Conservation (phyloP, 2,113 vertebrate species). For the Halcyon malimbica region DNA sequence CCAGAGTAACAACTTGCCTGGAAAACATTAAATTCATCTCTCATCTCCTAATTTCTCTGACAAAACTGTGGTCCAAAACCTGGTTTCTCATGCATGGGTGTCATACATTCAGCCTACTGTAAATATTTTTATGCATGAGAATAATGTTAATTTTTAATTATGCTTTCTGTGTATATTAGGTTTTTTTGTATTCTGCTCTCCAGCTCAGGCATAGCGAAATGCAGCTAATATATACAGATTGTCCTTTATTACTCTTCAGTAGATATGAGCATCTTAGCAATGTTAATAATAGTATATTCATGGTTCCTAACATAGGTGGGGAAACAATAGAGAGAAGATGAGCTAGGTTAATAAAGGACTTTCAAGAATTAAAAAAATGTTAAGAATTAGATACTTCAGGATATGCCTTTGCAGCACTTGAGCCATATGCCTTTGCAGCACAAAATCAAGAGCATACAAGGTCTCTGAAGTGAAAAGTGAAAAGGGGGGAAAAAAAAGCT, state of each 20-base stretch:
- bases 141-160: neutral
- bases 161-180: rapidly evolving
- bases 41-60: neutral
- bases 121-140: neutral
- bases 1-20: rapidly evolving
- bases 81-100: neutral
- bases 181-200: neutral
- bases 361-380: neutral
- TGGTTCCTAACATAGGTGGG: neutral
- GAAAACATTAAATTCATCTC: neutral
- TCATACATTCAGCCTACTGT: neutral
- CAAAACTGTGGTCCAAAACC: neutral
- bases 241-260: neutral
- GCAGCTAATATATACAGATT: neutral
- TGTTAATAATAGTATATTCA: neutral
- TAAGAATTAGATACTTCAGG: neutral
- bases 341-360: neutral
- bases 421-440: neutral
- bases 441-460: neutral
- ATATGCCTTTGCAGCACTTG: neutral
- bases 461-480: neutral
- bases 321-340: neutral
- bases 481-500: neutral
- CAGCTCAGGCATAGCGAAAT: neutral
- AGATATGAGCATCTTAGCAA: neutral